Evolutionary conservation across 1,140 invertebrate species (phyloP).

Genomic region (Panagrolaimus sp.): DNA sequence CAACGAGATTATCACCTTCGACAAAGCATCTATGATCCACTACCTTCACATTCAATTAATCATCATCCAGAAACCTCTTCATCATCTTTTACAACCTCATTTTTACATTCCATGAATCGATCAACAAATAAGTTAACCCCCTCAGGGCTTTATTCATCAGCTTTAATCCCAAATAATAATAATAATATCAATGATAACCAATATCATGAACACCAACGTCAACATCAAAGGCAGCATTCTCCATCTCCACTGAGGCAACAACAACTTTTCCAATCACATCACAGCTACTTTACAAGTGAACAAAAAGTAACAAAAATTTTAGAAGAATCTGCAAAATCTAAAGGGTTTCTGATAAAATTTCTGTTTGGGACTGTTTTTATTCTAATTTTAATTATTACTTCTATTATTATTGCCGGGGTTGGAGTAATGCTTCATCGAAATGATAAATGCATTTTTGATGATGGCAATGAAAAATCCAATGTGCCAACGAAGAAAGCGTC

Average conservation of each 20-base stretch:
- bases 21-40: conserved; percentile 9
- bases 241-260: neutral
- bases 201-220: neutral
- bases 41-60: neutral
- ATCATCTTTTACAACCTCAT: conserved; percentile 1
- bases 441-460: neutral
- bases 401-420: neutral
- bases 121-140: neutral
- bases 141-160: neutral
- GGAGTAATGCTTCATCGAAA: neutral
- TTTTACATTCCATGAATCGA: neutral
- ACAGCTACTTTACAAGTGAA: neutral
- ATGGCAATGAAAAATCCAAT: neutral
- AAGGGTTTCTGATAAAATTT: neutral
- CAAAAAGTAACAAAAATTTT: neutral
- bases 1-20: neutral
- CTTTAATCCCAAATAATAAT: neutral
- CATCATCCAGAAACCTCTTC: neutral
- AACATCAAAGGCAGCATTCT: neutral
- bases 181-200: neutral
- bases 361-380: neutral
- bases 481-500: neutral
- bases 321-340: conserved; percentile 11
- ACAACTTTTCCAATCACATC: neutral
- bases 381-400: neutral